A percentile compares a stretch with the other conserved stretches of the same genome.
Evolutionary conservation across 2,797 vertebrate genomes (phyloP).

Genomic region (Sebastes minor): DNA sequence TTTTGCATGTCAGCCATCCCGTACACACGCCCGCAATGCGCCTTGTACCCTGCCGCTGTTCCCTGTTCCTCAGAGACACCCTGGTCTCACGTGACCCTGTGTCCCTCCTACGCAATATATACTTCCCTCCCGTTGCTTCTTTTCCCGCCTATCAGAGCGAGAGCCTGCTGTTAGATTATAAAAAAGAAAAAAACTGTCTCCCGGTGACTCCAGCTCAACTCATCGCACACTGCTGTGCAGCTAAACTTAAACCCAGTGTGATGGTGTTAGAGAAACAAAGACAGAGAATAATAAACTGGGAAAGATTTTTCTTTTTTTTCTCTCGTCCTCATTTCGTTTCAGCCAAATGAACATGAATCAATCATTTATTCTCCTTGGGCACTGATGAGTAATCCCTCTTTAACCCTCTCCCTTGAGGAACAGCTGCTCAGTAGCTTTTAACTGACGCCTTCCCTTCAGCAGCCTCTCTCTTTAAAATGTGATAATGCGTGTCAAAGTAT

Average conservation of each 20-base stretch:
- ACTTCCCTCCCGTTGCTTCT: conserved; percentile 26
- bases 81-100: conserved; percentile 37
- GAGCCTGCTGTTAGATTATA: conserved; percentile 30
- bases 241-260: background rate
- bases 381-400: conserved; percentile 1
- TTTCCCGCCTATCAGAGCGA: conserved; percentile 10
- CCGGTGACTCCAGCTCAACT: conserved; percentile 18
- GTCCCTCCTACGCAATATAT: background rate
- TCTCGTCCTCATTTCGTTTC: conserved; percentile 1
- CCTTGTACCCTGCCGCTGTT: background rate
- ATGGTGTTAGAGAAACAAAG: conserved; percentile 1
- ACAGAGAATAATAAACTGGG: background rate
- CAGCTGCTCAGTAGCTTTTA: background rate
- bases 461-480: background rate
- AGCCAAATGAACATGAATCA: background rate
- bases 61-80: conserved; percentile 11
- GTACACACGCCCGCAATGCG: background rate
- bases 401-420: background rate
- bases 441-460: background rate
- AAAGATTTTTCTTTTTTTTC: background rate
- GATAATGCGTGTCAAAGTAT: conserved; percentile 2
- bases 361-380: conserved; percentile 11
- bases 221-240: conserved; percentile 11
- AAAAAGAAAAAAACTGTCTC: conserved; percentile 22
- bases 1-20: background rate